phyloP scores from a whole-genome alignment of 2,888 invertebrate genomes.

The Catocala nupta region DNA sequence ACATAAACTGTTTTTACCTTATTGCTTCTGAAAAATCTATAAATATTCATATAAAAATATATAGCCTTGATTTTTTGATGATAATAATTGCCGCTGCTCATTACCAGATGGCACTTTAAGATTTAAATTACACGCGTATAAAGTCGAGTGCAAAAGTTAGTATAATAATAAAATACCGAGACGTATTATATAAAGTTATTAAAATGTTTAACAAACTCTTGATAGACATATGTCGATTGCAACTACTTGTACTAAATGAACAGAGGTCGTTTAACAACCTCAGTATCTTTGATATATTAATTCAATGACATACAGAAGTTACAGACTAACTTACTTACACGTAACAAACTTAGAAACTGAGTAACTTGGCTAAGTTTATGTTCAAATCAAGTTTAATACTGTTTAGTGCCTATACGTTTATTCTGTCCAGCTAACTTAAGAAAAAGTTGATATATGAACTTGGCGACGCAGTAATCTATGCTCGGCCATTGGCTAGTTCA shows the following conservation, averaged over 20 bases:
- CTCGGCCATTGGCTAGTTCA: not conserved
- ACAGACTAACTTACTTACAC: constrained; percentile 35
- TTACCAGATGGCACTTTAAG: too few relatives aligned
- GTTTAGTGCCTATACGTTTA: not conserved
- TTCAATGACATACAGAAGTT: constrained; percentile 35
- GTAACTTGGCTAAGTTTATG: constrained; percentile 40
- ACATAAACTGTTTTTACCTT: too few relatives aligned
- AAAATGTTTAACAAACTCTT: not conserved
- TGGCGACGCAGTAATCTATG: not conserved
- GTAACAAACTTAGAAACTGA: constrained; percentile 32
- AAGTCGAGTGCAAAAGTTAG: not conserved
- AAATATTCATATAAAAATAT: too few relatives aligned
- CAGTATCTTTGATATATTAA: constrained; percentile 38
- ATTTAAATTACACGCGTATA: too few relatives aligned
- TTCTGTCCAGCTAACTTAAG: not conserved
- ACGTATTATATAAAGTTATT: not conserved
- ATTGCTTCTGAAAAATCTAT: too few relatives aligned
- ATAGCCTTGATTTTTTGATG: too few relatives aligned
- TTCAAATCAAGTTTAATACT: constrained; percentile 27
- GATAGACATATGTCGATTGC: not conserved
- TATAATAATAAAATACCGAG: not conserved
- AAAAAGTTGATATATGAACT: not conserved
- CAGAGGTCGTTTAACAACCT: constrained; percentile 16
- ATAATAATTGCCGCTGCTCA: too few relatives aligned
- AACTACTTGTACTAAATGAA: not conserved